These are phyloP conservation scores for Apostichopus leukothele DNA, from an alignment of 53 echinoderm and acorn worm species.

Conservation along the genomic window DNA sequence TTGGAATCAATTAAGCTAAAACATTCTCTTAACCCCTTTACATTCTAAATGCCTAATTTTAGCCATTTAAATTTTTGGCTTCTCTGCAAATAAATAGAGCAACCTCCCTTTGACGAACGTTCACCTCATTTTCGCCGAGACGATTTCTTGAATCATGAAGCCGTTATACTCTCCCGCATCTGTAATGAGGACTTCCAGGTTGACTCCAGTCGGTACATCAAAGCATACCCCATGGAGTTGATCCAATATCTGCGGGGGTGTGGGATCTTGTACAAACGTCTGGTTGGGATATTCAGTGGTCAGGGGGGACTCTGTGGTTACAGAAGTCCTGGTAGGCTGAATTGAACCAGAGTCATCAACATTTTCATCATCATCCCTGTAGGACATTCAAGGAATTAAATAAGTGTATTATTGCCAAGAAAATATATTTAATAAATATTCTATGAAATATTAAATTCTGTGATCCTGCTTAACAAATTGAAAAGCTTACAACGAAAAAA, in stretches of 20 bases:
- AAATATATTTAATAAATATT: too few relatives aligned
- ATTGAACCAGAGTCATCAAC: background rate
- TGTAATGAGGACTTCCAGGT: constrained; percentile 80
- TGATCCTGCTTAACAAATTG: too few relatives aligned
- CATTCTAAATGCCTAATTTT: too few relatives aligned
- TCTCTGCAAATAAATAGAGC: too few relatives aligned
- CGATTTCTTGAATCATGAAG: constrained; percentile 69
- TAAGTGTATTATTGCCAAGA: too few relatives aligned
- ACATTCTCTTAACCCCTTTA: too few relatives aligned
- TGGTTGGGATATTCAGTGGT: constrained; percentile 59
- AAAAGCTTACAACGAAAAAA: too few relatives aligned
- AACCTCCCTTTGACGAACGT: background rate
- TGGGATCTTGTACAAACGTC: constrained; percentile 51
- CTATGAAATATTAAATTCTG: too few relatives aligned
- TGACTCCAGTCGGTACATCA: constrained; percentile 78
- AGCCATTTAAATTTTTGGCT: too few relatives aligned
- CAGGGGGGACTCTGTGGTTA: constrained; percentile 38
- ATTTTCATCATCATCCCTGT: background rate
- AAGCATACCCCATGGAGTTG: constrained; percentile 71
- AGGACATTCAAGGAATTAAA: background rate
- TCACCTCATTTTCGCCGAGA: constrained; percentile 78
- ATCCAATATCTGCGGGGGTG: constrained; percentile 59
- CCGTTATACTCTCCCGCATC: constrained; percentile 76
- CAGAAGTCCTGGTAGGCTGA: background rate
- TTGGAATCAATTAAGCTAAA: too few relatives aligned